Evolutionary conservation across 2,113 vertebrate species (phyloP).

Genomic region (Otis tarda): DNA sequence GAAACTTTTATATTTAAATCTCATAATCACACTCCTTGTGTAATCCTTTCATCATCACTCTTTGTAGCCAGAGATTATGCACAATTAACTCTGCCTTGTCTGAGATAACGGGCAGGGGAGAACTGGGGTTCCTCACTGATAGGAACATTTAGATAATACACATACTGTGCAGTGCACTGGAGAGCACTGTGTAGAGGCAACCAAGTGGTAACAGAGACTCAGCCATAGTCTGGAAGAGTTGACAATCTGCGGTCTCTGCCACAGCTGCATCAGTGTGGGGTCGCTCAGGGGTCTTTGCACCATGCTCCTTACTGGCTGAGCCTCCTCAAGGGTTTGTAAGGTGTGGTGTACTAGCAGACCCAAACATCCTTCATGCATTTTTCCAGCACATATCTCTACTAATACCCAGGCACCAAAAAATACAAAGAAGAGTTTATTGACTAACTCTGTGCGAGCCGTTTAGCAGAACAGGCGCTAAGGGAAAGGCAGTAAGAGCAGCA

Average conservation of each 20-base stretch:
- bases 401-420: not conserved
- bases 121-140: not conserved
- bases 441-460: not conserved
- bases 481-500: not conserved
- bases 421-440: not conserved
- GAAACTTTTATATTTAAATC: not conserved
- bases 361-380: not conserved
- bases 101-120: not conserved
- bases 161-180: fast-evolving
- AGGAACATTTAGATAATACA: not conserved
- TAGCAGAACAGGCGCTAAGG: not conserved
- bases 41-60: not conserved
- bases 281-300: not conserved
- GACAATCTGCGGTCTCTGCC: not conserved
- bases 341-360: not conserved
- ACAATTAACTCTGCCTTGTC: not conserved
- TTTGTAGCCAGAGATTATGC: not conserved
- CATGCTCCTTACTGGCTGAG: fast-evolving
- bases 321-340: not conserved
- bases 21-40: not conserved
- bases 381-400: not conserved
- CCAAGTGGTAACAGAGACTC: not conserved
- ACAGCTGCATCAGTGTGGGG: fast-evolving
- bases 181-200: not conserved
- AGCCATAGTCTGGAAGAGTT: fast-evolving